Conservation (phyloP, 2,113 vertebrate species). For the Pelobates fuscus region DNA sequence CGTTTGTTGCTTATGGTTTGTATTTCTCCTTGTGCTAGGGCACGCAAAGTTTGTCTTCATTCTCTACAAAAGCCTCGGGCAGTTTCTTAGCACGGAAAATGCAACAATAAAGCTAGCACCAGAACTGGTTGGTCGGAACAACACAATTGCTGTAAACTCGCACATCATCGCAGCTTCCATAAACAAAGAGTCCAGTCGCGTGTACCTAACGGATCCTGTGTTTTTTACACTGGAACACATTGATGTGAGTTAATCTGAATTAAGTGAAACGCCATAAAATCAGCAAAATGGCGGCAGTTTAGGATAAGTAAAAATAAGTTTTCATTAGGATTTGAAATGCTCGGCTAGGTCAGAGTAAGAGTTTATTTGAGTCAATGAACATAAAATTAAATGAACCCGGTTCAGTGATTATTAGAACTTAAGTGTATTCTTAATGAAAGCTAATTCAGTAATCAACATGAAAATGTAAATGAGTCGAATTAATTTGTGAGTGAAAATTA, state of each 20-base stretch:
- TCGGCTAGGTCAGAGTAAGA: constrained; percentile 78
- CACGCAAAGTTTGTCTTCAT: constrained; percentile 97
- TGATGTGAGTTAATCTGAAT: constrained; percentile 83
- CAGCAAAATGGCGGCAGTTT: constrained; percentile 58
- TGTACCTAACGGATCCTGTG: constrained; percentile 95
- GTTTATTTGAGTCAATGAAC: constrained; percentile 91
- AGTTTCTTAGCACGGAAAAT: constrained; percentile 94
- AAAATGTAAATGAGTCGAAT: constrained; percentile 94
- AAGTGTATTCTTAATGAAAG: constrained; percentile 99
- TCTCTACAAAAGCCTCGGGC: constrained; percentile 94
- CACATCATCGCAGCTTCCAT: constrained; percentile 96
- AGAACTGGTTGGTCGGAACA: constrained; percentile 82
- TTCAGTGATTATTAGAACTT: constrained; percentile 88
- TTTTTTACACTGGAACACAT: constrained; percentile 95
- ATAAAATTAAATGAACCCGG: constrained; percentile 94
- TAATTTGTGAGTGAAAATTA: constrained; percentile 90
- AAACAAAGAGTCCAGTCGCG: constrained; percentile 98
- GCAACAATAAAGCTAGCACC: constrained; percentile 89
- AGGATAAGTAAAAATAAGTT: constrained; percentile 58
- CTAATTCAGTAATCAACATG: constrained; percentile 97
- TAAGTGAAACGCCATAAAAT: constrained; percentile 69
- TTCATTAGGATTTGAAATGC: constrained; percentile 86
- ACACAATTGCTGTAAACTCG: constrained; percentile 91
- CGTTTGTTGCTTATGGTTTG: not conserved
- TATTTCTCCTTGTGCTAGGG: constrained; percentile 67